Base-by-base conservation (phyloP, 2,797 vertebrate genomes). In the Helarctos malayanus region DNA sequence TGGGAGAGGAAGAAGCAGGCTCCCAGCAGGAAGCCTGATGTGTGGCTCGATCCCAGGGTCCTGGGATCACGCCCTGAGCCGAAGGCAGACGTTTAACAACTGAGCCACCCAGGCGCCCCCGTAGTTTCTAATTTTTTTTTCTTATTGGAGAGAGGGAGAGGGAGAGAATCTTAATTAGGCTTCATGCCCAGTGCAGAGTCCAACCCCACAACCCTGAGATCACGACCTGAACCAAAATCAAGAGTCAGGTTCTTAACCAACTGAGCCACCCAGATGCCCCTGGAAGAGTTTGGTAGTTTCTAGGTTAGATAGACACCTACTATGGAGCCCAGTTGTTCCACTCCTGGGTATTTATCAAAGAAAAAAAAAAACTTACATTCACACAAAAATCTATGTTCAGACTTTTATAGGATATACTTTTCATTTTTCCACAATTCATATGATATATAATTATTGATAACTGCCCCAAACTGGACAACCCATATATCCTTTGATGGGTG, bases 331-430 rank as follows among this genome's bases (percentile, higher is more conserved):
- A 59, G 25, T 91, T 5, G 41, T 69, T 69, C 52, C 25, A 69
- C 12, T 76, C 49, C 56, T 45, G 57, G n/a, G 27, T 45, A 83
- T 78, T 92, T 89, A 57, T 81, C 29, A n/a, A 92, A 61, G 69
- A 78, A 83, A 18, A 47, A 59, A 79, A 79, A 93, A 89, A 35
- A 61, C 15, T 68, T 49, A 61, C 25, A 25, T 89, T 49, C 19
- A 83, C 57, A 76, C 3, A 45, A 29, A 79, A 88, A 73, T 69
- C n/a, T 56, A 14, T 85, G 54, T 73, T 56, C 29, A 35, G 19
- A 38, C 86, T 29, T 73, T 85, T 79, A 89, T 23, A 80, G 41
- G 65, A 68, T 89, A 89, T 2, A 73, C 93, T 90, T 83, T 75
- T 38, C 9, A 47, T 57, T 47, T 68, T 91, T 91, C 78, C 56